A percentile compares a stretch with the other conserved stretches of the same genome.
These are phyloP conservation scores for Naja naja DNA, from an alignment of 2,113 vertebrate species.

Conservation along the genomic window DNA sequence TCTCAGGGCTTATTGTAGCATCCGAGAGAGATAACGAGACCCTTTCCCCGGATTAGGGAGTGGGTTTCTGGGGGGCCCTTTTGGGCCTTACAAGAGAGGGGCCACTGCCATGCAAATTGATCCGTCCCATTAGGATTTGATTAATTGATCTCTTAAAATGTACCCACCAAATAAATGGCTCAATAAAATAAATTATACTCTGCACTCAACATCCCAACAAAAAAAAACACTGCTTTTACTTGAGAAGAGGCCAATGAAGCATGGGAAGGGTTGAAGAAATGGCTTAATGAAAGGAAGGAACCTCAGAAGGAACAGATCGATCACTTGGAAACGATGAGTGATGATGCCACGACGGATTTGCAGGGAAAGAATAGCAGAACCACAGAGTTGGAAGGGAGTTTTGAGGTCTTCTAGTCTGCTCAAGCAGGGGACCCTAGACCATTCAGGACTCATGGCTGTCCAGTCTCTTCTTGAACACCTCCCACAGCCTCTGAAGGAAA, in stretches of 20 bases:
- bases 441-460: background rate
- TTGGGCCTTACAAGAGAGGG: background rate
- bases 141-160: slow-evolving; percentile 74
- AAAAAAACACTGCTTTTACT: slow-evolving; percentile 59
- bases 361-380: background rate
- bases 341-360: background rate
- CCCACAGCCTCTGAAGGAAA: background rate
- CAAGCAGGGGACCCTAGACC: background rate
- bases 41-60: accelerated
- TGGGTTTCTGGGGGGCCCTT: accelerated
- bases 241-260: slow-evolving; percentile 63
- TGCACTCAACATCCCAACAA: slow-evolving; percentile 39
- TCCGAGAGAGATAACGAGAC: background rate
- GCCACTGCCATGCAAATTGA: slow-evolving; percentile 15
- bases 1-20: accelerated
- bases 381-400: background rate
- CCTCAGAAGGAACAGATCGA: slow-evolving; percentile 62
- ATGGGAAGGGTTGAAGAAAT: slow-evolving; percentile 49
- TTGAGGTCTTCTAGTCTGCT: background rate
- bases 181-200: slow-evolving; percentile 71
- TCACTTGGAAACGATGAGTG: slow-evolving; percentile 1
- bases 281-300: slow-evolving; percentile 61
- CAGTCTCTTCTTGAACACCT: background rate
- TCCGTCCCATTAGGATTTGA: slow-evolving; percentile 61
- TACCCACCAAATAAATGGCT: slow-evolving; percentile 73